A percentile compares a stretch with the other conserved stretches of the same genome.
phyloP scores from a whole-genome alignment of 1,140 invertebrate genomes.

The Conus ventricosus region DNA sequence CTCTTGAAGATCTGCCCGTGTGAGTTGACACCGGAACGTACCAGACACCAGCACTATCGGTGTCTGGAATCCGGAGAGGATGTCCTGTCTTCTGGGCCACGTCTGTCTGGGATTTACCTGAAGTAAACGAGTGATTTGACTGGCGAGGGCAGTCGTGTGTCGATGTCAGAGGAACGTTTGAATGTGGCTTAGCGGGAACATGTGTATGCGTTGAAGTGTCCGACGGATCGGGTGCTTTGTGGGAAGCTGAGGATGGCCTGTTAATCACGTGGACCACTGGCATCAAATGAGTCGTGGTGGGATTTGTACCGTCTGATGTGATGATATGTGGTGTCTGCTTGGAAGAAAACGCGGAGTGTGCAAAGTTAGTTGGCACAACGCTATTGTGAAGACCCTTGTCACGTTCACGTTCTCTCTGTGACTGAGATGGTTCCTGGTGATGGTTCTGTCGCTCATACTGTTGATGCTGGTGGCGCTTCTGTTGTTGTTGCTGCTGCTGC shows the following conservation, averaged over 20 bases:
- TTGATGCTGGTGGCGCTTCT: neutral
- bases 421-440: neutral
- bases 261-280: neutral
- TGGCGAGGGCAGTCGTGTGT: neutral
- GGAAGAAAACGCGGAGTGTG: neutral
- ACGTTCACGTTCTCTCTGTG: too few relatives aligned
- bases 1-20: neutral
- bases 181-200: neutral
- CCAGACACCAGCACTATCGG: neutral
- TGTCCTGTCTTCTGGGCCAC: neutral
- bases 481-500: neutral
- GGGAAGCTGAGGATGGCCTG: neutral
- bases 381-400: neutral
- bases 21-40: slow-evolving; percentile 10
- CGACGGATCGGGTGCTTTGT: neutral
- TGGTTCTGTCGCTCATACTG: neutral
- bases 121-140: neutral
- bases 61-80: neutral
- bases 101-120: neutral
- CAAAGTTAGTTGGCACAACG: neutral
- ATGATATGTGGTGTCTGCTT: neutral
- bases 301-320: neutral
- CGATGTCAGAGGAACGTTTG: neutral
- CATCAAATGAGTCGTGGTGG: neutral
- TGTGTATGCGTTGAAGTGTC: neutral